Base-by-base conservation (phyloP, 2,888 invertebrate genomes). In the Orthonychiurus folsomi region DNA sequence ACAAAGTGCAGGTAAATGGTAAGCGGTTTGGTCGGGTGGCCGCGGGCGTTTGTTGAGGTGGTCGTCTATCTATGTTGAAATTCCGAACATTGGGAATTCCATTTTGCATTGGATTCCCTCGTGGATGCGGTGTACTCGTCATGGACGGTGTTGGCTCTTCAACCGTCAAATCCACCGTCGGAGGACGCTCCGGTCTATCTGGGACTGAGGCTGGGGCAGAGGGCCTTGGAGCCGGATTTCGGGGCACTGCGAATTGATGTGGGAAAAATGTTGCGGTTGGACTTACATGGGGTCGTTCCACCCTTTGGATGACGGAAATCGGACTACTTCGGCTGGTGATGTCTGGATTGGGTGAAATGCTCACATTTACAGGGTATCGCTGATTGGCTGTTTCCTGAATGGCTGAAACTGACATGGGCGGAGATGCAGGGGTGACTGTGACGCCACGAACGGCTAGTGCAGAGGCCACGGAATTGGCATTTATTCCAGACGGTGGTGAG, bases 351-450 rank as follows among this genome's bases (percentile, higher is more conserved):
- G 60, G 56, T 1, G 63, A 63, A 25, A 47, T 63, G 26, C 23
- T 59, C 26, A 25, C 50, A n/a, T 50, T 25, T 3, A 59, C 23
- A 3, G 37, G 47, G n/a, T 50, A 28, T 15, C 23, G 37, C 21
- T 25, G 24, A 12, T 48, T 25, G 18, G 26, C 20, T 15, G 3
- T 27, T 12, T 15, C n/a, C 23, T 5, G 25, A 23, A 48, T 25
- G 12, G 47, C 5, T 3, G 2, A 3, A 25, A n/a, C 23, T 3
- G 21, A 54, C 28, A 59, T 60, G 3, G 64, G 58, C 0, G 71
- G 67, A 12, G 67, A 67, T 3, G 69, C 67, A n/a, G 71, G 67
- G 2, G 70, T 69, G 18, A 72, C 66, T 1, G 72, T 72, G 5
- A 72, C 69, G 23, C 72, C 72, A 26, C 70, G 63, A 15, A 63